Evolutionary conservation across 2,888 invertebrate genomes (phyloP).

Genomic region (Steinernema scapterisci): DNA sequence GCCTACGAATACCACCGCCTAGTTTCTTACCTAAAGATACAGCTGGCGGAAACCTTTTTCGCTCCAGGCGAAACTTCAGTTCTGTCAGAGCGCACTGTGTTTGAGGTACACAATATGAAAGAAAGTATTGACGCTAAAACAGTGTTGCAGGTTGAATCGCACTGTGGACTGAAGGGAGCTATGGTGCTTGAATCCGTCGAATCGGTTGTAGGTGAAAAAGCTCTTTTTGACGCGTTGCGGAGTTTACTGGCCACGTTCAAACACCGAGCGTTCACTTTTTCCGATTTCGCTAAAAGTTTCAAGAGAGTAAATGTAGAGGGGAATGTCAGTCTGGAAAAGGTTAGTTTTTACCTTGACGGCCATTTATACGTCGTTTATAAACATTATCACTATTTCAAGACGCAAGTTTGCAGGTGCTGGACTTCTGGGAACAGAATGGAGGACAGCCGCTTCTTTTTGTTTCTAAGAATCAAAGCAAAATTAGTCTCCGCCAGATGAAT

Average conservation of each 20-base stretch:
- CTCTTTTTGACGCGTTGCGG: conserved; percentile 45
- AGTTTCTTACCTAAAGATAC: conserved; percentile 60
- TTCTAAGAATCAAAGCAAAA: conserved; percentile 42
- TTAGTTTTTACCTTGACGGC: background rate
- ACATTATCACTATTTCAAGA: background rate
- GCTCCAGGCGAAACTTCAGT: conserved; percentile 52
- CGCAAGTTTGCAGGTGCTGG: conserved; percentile 47
- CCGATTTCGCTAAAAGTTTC: background rate
- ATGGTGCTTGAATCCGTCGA: conserved; percentile 58
- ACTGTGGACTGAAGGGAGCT: conserved; percentile 63
- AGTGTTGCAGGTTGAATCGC: conserved; percentile 53
- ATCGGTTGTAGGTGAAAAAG: conserved; percentile 54
- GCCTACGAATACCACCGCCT: conserved; percentile 47
- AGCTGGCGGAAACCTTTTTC: conserved; percentile 61
- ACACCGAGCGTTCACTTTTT: background rate
- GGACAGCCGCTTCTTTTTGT: conserved; percentile 50
- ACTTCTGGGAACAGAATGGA: conserved; percentile 48
- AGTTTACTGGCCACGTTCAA: background rate
- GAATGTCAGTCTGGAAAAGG: background rate
- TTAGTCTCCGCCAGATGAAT: conserved; percentile 45
- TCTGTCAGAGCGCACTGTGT: conserved; percentile 47
- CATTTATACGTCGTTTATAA: background rate
- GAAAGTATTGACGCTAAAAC: conserved; percentile 1
- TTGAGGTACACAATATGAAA: conserved; percentile 44
- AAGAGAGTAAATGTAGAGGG: background rate